These are phyloP conservation scores for Macroglossus sobrinus DNA, from an alignment of 2,113 vertebrate genomes.

Conservation along the genomic window DNA sequence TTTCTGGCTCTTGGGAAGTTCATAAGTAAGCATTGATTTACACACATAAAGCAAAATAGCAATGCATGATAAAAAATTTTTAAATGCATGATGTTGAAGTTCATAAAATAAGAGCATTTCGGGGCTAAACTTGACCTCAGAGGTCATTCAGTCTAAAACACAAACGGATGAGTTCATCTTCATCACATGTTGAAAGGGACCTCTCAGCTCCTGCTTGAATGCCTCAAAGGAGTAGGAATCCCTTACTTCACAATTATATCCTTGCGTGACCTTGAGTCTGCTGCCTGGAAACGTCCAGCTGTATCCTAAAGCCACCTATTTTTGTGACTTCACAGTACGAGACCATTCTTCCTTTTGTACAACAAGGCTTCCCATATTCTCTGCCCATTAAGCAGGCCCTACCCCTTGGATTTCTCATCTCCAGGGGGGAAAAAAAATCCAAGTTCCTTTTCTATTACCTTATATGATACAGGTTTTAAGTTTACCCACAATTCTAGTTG, in stretches of 20 bases:
- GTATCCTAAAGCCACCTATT: background rate
- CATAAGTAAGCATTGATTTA: background rate
- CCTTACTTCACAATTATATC: background rate
- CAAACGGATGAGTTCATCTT: background rate
- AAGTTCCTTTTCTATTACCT: background rate
- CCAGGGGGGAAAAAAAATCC: background rate
- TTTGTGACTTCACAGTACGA: too few relatives aligned
- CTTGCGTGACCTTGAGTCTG: background rate
- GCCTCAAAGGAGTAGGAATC: background rate
- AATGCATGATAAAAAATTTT: background rate
- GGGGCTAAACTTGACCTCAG: background rate
- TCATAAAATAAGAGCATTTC: background rate
- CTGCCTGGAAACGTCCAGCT: background rate
- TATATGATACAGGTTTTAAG: background rate
- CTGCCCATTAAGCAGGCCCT: background rate
- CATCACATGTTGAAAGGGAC: background rate
- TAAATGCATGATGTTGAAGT: background rate
- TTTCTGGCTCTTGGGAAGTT: background rate
- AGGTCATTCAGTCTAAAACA: background rate
- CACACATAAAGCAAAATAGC: background rate
- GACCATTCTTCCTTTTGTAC: background rate
- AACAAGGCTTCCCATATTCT: background rate
- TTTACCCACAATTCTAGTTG: background rate
- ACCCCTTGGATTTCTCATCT: background rate
- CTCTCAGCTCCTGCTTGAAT: background rate